Conservation (phyloP, 1,140 invertebrate genomes). For the Pemphigus obesinymphae region DNA sequence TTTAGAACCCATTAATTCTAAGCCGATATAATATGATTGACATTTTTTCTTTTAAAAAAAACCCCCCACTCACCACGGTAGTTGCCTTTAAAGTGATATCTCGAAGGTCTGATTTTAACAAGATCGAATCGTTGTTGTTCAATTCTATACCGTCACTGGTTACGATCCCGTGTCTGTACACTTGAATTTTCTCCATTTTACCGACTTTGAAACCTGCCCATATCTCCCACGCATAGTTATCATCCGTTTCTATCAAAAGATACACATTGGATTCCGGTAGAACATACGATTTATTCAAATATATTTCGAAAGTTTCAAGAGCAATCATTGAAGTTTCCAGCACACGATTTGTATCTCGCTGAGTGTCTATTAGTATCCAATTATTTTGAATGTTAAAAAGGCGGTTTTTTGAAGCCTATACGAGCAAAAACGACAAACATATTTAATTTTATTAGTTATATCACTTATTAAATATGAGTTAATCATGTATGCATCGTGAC, state of each 20-base stretch:
- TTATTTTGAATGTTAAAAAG: slow-evolving; percentile 1
- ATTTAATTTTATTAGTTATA: too few species aligned
- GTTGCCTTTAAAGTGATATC: neutral
- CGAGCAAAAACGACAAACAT: too few species aligned
- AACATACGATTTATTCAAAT: neutral
- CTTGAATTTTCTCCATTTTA: neutral
- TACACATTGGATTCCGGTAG: slow-evolving; percentile 13
- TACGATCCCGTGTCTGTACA: neutral
- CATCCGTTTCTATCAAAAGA: neutral
- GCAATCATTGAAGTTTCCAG: neutral
- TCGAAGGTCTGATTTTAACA: neutral
- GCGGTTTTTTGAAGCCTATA: slow-evolving; percentile 2
- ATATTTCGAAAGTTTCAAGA: neutral
- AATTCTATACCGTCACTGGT: neutral
- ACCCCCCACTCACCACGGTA: slow-evolving; percentile 22
- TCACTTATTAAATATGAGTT: too few species aligned
- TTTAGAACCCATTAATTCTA: too few species aligned
- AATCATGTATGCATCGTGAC: too few species aligned
- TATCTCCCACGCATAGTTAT: neutral
- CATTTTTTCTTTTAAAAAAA: too few species aligned
- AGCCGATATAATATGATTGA: too few species aligned
- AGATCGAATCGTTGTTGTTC: neutral
- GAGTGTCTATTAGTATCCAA: neutral
- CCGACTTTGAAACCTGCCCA: slow-evolving; percentile 6
- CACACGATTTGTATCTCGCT: neutral